These are phyloP conservation scores for Nothoprocta pentlandii DNA, from an alignment of 2,113 vertebrate genomes.

Conservation along the genomic window DNA sequence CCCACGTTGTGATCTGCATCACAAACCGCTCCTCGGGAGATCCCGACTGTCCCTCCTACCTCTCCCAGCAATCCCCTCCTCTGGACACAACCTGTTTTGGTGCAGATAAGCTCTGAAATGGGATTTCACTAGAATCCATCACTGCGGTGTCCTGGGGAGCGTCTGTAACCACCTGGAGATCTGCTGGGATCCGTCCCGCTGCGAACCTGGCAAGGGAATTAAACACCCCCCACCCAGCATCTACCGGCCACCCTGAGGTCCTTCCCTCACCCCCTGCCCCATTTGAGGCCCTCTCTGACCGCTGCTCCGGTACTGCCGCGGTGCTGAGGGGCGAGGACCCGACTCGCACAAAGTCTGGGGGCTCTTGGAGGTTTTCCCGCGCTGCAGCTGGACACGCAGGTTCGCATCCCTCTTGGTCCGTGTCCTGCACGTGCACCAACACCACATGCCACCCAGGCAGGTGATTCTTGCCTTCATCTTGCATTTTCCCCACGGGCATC, in stretches of 20 bases:
- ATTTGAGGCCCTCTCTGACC: neutral
- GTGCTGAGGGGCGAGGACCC: fast-evolving
- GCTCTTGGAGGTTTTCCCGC: neutral
- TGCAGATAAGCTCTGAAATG: neutral
- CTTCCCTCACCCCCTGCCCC: neutral
- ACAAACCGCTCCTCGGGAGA: neutral
- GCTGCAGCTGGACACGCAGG: fast-evolving
- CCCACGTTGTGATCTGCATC: no score
- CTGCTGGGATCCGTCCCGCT: neutral
- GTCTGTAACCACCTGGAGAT: neutral
- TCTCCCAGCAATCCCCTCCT: neutral
- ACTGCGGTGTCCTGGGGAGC: neutral
- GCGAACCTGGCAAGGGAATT: fast-evolving
- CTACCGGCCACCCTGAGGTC: no score
- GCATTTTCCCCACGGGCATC: neutral
- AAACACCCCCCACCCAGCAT: no score
- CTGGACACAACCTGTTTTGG: neutral
- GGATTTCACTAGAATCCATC: neutral
- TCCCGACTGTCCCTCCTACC: neutral
- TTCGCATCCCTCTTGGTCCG: neutral
- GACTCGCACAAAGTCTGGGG: neutral
- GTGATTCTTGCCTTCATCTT: neutral
- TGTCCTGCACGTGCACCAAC: neutral
- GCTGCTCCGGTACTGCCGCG: fast-evolving
- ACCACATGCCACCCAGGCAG: neutral